Evolutionary conservation across 1,140 invertebrate genomes (phyloP).

Genomic region (Trichomalopsis sarcophagae): DNA sequence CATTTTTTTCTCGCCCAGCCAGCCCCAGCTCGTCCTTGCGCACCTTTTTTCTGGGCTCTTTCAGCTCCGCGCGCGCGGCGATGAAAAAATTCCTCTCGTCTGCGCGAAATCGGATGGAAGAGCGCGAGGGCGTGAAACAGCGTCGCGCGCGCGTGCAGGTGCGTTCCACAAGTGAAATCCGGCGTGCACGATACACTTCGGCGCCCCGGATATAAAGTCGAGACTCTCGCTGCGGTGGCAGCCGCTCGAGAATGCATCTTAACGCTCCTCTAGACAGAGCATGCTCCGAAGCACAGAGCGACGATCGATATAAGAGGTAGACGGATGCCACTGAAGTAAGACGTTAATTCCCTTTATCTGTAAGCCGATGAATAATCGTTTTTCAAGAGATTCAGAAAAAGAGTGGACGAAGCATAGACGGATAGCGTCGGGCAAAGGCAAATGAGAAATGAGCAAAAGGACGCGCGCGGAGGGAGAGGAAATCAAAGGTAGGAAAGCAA

Average conservation of each 20-base stretch:
- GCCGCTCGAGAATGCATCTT: neutral
- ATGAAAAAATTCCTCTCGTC: neutral
- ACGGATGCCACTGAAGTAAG: neutral
- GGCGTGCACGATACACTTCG: neutral
- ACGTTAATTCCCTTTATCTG: too few relatives aligned
- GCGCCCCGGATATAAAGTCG: neutral
- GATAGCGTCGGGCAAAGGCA: neutral
- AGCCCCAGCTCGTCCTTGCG: neutral
- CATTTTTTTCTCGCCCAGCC: neutral
- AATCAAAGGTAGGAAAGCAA: neutral
- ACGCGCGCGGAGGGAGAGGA: neutral
- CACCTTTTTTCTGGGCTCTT: neutral
- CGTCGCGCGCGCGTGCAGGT: neutral
- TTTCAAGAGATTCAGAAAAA: neutral
- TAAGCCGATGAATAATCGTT: neutral
- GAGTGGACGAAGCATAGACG: neutral
- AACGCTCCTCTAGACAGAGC: neutral
- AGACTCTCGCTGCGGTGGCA: neutral
- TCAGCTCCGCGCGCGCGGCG: neutral
- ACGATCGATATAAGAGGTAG: neutral
- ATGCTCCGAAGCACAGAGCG: neutral
- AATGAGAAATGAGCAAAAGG: neutral
- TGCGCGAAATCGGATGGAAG: constrained; percentile 22
- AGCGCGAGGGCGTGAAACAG: neutral
- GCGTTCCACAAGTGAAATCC: constrained; percentile 16